Evolutionary conservation across 2,888 invertebrate species (phyloP), one percentile per base, ranked within the genome.

Genomic region (Erebia ligea): DNA sequence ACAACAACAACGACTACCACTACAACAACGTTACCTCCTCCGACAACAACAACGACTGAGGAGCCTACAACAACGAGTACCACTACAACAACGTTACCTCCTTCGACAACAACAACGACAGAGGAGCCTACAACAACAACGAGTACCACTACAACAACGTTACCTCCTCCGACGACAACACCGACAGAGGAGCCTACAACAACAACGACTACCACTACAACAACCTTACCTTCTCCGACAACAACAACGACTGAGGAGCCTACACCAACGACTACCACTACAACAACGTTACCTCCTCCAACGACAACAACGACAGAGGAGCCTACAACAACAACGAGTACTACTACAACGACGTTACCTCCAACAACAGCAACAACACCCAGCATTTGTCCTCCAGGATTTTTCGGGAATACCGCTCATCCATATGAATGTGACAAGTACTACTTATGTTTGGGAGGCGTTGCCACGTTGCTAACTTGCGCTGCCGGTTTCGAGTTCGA

Each of bases 401-500:
- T 72, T 0, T 80, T 81, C 42, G 85, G 84, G 0, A 83, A 82
- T 17, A 71, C 84, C 0, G 78, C 86, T 0, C 83, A 86, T 65
- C 86, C 86, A 0, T 73, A 76, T 2, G 45, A 63, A 1, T 87
- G 86, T 59, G 75, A 82, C 45, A 75, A 80, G 0, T 87, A 82
- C 70, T 85, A 76, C 40, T 79, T 83, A 79, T 87, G 87, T 67
- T 71, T 80, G 0, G 83, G 78, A 0, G 86, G 85, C 0, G 70
- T 75, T 1, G 75, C 82, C 0, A 73, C 82, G 10, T 78, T 77
- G n/a, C 74, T 57, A 21, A 34, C 34, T 34, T 86, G 86, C 58
- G 67, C 76, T 0, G 62, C 76, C 5, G 83, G 81, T 1, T 79
- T 80, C 34, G 86, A 86, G 65, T 86, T 82, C 48, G 81, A 83